Conservation (phyloP, 2,888 invertebrate species). For the Psococerastis gibbosa region DNA sequence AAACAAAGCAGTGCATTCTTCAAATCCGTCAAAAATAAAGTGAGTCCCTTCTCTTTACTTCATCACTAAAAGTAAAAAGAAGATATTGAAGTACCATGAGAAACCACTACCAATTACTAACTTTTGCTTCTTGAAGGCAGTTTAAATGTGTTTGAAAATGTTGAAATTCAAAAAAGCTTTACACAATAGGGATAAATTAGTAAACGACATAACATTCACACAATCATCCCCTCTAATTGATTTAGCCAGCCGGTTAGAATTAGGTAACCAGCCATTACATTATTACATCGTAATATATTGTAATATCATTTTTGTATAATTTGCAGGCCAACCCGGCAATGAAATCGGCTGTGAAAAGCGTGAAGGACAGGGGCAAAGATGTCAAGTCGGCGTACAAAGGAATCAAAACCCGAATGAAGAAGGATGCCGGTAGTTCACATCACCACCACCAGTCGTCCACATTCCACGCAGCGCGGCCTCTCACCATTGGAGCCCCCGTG, state of each 20-base stretch:
- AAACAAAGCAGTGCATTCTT: constrained; percentile 69
- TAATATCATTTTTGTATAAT: constrained; percentile 20
- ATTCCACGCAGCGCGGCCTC: constrained; percentile 33
- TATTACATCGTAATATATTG: constrained; percentile 11
- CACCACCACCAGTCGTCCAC: constrained; percentile 35
- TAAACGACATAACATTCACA: not conserved
- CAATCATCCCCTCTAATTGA: too few species aligned
- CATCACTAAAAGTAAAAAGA: too few species aligned
- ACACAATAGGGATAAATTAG: too few species aligned
- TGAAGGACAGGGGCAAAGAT: constrained; percentile 53
- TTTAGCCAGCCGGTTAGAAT: not conserved
- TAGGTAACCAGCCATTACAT: not conserved
- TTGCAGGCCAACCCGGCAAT: constrained; percentile 85
- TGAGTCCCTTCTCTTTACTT: constrained; percentile 23
- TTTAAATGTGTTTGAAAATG: too few species aligned
- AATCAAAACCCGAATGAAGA: constrained; percentile 40
- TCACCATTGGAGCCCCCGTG: constrained; percentile 21
- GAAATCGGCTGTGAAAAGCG: constrained; percentile 83
- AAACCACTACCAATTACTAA: too few species aligned
- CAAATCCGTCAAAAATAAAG: constrained; percentile 76
- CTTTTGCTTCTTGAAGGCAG: too few species aligned
- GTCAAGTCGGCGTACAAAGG: constrained; percentile 63
- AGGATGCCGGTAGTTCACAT: constrained; percentile 28
- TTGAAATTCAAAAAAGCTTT: too few species aligned
- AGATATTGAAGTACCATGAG: too few species aligned